A percentile compares a stretch with the other conserved stretches of the same genome.
Evolutionary conservation across 2,113 vertebrate genomes (phyloP).

Genomic region (Psammodynastes pulverulentus): DNA sequence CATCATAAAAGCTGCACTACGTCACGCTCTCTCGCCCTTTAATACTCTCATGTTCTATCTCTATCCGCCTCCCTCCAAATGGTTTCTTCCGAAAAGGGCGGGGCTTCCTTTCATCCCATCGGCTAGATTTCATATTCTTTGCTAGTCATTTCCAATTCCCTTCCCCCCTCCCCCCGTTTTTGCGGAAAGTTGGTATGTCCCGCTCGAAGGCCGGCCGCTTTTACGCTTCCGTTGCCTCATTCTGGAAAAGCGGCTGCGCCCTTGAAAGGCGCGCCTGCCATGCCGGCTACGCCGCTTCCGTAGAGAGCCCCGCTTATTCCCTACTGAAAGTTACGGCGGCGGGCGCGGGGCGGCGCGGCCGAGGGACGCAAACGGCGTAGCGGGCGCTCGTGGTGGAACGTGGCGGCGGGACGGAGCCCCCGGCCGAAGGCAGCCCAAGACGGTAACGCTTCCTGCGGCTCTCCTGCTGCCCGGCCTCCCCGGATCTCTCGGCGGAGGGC

Average conservation of each 20-base stretch:
- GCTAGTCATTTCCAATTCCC: neutral
- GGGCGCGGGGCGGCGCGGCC: neutral
- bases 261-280: fast-evolving
- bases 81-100: neutral
- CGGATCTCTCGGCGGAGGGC: neutral
- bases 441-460: neutral
- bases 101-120: neutral
- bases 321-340: neutral
- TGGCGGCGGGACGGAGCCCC: neutral
- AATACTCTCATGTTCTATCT: neutral
- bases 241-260: neutral
- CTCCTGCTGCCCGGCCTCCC: neutral
- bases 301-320: neutral
- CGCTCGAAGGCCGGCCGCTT: neutral
- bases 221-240: neutral
- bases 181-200: neutral
- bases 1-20: neutral
- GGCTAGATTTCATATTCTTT: neutral
- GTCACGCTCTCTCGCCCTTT: neutral
- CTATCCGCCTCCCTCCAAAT: neutral
- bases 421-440: too few species aligned
- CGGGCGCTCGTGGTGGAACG: neutral
- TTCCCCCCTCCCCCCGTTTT: neutral
- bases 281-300: neutral
- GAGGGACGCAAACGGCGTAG: neutral